phyloP scores from a whole-genome alignment of 1,140 invertebrate genomes.

The Caenorhabditis latens region DNA sequence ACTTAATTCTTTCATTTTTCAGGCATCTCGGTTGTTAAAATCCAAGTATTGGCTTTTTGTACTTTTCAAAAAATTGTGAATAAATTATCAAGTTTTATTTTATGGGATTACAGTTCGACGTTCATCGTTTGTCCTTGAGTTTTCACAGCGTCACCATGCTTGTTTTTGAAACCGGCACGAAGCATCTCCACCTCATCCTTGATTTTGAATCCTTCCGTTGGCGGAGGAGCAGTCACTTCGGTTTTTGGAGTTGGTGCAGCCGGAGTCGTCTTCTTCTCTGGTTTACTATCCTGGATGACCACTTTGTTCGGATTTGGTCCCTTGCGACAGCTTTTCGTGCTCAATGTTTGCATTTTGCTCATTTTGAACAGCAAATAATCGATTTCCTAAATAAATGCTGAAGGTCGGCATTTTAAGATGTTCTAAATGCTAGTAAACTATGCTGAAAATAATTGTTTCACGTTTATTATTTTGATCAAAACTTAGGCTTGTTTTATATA shows the following conservation, averaged over 20 bases:
- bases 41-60: neutral
- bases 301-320: slow-evolving; percentile 16
- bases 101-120: slow-evolving; percentile 4
- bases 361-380: slow-evolving; percentile 5
- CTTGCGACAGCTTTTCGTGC: slow-evolving; percentile 11
- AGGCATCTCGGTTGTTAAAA: slow-evolving; percentile 19
- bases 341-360: slow-evolving; percentile 36
- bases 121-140: slow-evolving; percentile 47
- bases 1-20: slow-evolving; percentile 4
- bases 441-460: neutral
- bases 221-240: slow-evolving; percentile 52
- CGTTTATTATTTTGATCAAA: neutral
- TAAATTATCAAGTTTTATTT: slow-evolving; percentile 16
- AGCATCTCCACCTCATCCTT: slow-evolving; percentile 63
- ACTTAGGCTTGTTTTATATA: neutral
- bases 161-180: slow-evolving; percentile 59
- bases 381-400: neutral
- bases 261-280: slow-evolving; percentile 21
- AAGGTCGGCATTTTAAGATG: no score
- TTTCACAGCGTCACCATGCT: slow-evolving; percentile 49
- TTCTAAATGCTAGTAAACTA: neutral
- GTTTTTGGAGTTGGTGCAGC: slow-evolving; percentile 14
- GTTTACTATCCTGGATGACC: slow-evolving; percentile 26
- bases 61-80: neutral
- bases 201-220: slow-evolving; percentile 40